These are phyloP conservation scores for Saguinus imperator DNA, from an alignment of 2,113 vertebrate genomes.

Conservation along the genomic window DNA sequence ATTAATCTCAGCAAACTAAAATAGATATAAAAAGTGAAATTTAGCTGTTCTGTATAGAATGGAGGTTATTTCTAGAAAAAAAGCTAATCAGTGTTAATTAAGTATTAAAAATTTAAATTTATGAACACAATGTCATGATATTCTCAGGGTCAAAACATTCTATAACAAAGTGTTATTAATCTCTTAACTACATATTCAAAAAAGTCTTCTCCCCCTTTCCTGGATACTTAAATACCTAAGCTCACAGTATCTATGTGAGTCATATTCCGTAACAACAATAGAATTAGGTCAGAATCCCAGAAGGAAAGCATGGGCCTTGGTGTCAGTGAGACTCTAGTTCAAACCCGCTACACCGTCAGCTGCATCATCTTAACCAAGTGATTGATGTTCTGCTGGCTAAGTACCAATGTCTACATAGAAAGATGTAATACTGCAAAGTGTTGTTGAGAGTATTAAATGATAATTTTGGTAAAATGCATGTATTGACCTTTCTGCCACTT, in stretches of 20 bases:
- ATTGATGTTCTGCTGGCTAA: background rate
- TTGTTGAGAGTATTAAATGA: background rate
- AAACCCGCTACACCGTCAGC: background rate
- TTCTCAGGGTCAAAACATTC: background rate
- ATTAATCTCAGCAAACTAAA: conserved; percentile 25
- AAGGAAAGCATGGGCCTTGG: background rate
- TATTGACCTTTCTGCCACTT: background rate
- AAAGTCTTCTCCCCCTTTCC: background rate
- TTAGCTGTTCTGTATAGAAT: background rate
- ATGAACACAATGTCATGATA: background rate
- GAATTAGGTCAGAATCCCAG: background rate
- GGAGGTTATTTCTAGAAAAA: background rate
- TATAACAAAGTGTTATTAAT: background rate
- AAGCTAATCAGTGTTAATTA: background rate
- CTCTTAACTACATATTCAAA: background rate
- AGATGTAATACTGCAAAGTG: background rate
- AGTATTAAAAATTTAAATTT: conserved; percentile 31
- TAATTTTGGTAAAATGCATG: background rate
- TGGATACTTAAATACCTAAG: background rate
- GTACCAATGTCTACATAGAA: background rate
- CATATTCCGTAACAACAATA: background rate
- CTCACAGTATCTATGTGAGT: background rate
- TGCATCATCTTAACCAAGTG: background rate
- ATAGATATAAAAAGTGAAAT: background rate
- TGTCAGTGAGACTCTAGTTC: background rate